Evolutionary conservation across 2,797 vertebrate genomes (phyloP).

Genomic region (Pyrocephalus nanus): DNA sequence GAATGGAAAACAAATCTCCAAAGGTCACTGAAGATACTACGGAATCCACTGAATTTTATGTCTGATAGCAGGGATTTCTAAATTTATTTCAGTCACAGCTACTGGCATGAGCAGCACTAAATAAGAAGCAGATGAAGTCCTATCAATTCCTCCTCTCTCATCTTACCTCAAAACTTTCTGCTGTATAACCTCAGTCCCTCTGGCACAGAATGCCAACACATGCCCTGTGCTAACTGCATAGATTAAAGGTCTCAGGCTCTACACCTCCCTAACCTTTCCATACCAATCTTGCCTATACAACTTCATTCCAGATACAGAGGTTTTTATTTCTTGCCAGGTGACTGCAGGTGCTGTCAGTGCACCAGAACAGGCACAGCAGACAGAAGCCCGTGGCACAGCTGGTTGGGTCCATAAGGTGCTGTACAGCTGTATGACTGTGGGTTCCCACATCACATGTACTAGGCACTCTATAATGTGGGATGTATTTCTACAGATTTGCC

Average conservation of each 20-base stretch:
- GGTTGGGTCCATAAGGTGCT: background rate
- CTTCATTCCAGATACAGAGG: background rate
- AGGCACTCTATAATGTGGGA: background rate
- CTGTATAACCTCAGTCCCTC: background rate
- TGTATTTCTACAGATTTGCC: background rate
- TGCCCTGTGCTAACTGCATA: background rate
- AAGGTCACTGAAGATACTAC: background rate
- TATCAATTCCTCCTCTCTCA: background rate
- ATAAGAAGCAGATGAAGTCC: background rate
- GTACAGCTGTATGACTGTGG: background rate
- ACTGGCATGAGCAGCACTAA: background rate
- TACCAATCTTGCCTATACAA: background rate
- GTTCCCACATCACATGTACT: background rate
- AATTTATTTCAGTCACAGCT: background rate
- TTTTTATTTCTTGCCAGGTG: background rate
- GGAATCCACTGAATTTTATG: background rate
- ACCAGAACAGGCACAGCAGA: background rate
- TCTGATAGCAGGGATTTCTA: background rate
- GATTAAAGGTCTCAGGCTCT: background rate
- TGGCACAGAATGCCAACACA: background rate
- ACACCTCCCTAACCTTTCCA: background rate
- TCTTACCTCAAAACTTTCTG: background rate
- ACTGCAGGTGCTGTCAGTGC: background rate
- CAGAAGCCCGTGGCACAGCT: background rate
- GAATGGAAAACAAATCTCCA: constrained; percentile 1